Base-by-base conservation (phyloP, 2,888 invertebrate genomes). In the Halocaridina rubra region DNA sequence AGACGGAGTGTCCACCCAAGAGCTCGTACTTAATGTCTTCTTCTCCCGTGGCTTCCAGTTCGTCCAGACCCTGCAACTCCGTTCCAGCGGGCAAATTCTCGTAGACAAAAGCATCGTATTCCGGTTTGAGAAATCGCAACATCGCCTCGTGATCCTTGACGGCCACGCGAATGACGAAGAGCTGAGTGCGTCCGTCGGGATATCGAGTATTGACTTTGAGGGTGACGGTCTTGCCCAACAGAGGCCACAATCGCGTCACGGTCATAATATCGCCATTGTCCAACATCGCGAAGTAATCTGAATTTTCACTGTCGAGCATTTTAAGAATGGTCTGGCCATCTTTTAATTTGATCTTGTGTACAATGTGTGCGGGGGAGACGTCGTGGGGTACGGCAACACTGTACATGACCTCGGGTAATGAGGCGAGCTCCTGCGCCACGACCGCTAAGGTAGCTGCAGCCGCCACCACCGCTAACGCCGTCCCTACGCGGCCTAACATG, bases 251-350 rank as follows among this genome's bases (percentile, higher is more conserved):
- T 90, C 96, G 96, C 57, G 96, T 94, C 30, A 96, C 97, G 69
- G 97, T 97, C 96, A 97, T 97, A 82, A 97, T 94, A 81, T 96
- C 93, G 77, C 97, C 97, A 91, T 96, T 95, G 89, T 95, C 94
- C 82, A 97, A 93, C 89, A 97, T 94, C 10, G 97, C 95, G 91
- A 97, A 97, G 91, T 95, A 97, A 89, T 95, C 94, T 71, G 95
- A 95, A 91, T 94, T 96, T 88, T 95, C 95, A 75, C 95, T 95
- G 90, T 96, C 95, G 90, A 96, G 91, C 88, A 95, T 92, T 88
- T 89, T 86, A 88, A 88, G 93, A 91, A 81, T 93, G 92, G 90
- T 93, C 92, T 86, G 92, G 91, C 85, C 78, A 92, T 92, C 89
- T 88, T 92, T 90, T 92, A 91, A 91, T 88, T 93, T 92, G 91